Evolutionary conservation across 2,113 vertebrate species (phyloP).

Genomic region (Shinisaurus crocodilurus): DNA sequence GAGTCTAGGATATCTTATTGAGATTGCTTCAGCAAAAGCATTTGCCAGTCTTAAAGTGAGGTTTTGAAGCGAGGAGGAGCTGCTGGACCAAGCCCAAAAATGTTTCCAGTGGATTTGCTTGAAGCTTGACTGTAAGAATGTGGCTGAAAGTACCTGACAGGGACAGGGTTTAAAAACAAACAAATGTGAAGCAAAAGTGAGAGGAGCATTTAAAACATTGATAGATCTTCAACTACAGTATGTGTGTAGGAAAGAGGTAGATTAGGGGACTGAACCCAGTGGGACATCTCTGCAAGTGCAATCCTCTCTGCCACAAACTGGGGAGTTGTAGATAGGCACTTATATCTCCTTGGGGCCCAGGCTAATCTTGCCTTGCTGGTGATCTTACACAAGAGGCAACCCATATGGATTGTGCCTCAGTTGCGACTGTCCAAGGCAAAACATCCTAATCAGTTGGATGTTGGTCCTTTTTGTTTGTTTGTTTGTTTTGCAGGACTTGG

Average conservation of each 20-base stretch:
- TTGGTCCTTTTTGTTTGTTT: not conserved
- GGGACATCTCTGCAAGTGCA: not conserved
- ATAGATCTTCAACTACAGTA: no score
- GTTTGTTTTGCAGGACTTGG: slow-evolving; percentile 74
- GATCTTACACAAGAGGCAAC: not conserved
- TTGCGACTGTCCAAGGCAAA: not conserved
- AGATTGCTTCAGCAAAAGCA: not conserved
- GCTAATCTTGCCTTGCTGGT: not conserved
- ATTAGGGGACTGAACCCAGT: not conserved
- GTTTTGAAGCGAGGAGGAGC: no score
- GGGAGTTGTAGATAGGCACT: not conserved
- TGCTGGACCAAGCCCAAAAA: not conserved
- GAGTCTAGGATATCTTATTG: not conserved
- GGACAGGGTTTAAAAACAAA: not conserved
- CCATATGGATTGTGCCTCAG: no score
- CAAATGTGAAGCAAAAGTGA: not conserved
- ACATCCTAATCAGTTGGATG: not conserved
- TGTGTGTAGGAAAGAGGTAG: not conserved
- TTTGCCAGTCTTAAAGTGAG: not conserved
- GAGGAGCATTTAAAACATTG: not conserved
- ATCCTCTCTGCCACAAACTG: no score
- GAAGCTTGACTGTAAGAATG: not conserved
- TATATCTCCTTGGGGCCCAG: no score
- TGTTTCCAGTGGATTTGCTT: not conserved
- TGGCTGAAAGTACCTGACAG: not conserved